Percentiles rank a stretch among this genome's conserved stretches.
These are phyloP conservation scores for Miopithecus talapoin DNA, from an alignment of 2,797 vertebrate species.

Conservation along the genomic window DNA sequence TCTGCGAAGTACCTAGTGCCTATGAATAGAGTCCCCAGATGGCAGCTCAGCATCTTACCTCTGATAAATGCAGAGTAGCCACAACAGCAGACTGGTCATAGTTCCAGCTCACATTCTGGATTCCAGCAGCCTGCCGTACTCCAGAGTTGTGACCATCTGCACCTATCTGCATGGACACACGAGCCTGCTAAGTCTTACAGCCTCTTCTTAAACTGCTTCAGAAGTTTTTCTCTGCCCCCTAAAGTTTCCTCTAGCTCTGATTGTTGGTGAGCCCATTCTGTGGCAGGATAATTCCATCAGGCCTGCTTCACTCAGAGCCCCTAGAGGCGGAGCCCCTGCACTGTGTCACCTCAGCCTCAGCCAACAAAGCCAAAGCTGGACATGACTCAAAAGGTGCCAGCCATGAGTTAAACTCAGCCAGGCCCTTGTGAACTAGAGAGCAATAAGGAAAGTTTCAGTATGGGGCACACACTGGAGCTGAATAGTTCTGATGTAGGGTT, in stretches of 20 bases:
- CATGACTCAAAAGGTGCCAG: background rate
- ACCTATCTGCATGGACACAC: slow-evolving; percentile 88
- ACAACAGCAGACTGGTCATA: slow-evolving; percentile 98
- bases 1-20: background rate
- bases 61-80: slow-evolving; percentile 94
- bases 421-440: background rate
- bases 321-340: background rate
- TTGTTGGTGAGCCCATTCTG: background rate
- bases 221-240: background rate
- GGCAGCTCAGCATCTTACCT: slow-evolving; percentile 84
- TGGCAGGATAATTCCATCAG: background rate
- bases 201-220: background rate
- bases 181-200: slow-evolving; percentile 8
- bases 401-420: background rate
- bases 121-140: slow-evolving; percentile 90
- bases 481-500: background rate
- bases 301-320: background rate
- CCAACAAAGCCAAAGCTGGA: background rate
- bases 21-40: background rate
- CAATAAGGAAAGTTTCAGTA: background rate
- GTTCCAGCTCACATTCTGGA: slow-evolving; percentile 92
- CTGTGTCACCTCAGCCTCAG: background rate
- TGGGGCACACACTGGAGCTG: background rate
- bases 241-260: background rate
- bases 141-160: slow-evolving; percentile 96